phyloP scores from a whole-genome alignment of 2,888 invertebrate genomes.

The Onthophagus sagittarius region DNA sequence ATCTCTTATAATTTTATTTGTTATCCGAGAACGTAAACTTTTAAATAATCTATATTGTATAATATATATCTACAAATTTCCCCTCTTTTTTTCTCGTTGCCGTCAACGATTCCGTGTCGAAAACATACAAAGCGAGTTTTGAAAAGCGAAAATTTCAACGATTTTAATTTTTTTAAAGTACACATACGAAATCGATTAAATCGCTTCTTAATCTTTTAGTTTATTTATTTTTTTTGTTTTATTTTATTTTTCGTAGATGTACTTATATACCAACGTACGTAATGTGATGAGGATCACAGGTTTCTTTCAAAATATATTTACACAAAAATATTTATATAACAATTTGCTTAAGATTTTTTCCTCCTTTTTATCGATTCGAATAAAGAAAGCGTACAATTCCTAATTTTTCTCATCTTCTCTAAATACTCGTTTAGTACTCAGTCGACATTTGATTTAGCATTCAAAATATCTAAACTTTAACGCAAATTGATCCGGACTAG shows the following conservation, averaged over 20 bases:
- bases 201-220: neutral
- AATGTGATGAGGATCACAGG: neutral
- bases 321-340: neutral
- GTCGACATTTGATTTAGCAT: neutral
- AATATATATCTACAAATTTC: constrained; percentile 6
- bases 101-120: neutral
- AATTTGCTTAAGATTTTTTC: neutral
- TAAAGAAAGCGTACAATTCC: neutral
- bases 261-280: neutral
- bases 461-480: neutral
- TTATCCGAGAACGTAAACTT: constrained; percentile 1
- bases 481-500: neutral
- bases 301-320: neutral
- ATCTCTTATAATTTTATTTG: neutral
- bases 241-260: neutral
- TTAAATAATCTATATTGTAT: constrained; percentile 1
- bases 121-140: neutral
- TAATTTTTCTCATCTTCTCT: neutral
- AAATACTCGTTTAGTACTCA: neutral
- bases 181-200: neutral
- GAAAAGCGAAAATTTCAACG: neutral
- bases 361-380: neutral
- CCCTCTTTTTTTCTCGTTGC: neutral
- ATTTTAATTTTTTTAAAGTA: neutral
- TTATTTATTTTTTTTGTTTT: neutral